phyloP scores from a whole-genome alignment of 2,113 vertebrate genomes.

The Cranoglanis bouderius region DNA sequence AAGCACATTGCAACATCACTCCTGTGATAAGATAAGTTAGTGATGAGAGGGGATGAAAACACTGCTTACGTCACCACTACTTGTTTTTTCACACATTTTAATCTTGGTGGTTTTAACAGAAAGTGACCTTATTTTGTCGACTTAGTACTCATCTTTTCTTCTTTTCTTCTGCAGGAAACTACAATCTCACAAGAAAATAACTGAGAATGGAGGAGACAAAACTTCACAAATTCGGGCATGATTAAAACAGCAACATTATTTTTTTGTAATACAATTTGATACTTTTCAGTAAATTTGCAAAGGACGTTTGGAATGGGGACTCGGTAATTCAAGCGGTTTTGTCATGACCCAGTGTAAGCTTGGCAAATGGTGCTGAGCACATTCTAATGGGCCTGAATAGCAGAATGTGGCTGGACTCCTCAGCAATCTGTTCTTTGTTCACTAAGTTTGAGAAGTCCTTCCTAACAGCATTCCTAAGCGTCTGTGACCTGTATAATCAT shows the following conservation, averaged over 20 bases:
- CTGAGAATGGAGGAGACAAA: constrained; percentile 64
- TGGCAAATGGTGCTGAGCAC: constrained; percentile 68
- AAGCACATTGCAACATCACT: constrained; percentile 66
- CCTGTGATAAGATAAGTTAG: constrained; percentile 69
- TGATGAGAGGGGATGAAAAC: constrained; percentile 30
- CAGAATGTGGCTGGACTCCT: constrained; percentile 67
- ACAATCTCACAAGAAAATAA: constrained; percentile 88
- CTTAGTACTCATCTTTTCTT: not conserved
- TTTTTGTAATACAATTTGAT: constrained; percentile 48
- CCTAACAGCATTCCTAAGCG: constrained; percentile 74
- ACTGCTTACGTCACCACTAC: constrained; percentile 35
- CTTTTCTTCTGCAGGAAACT: constrained; percentile 71
- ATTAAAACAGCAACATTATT: constrained; percentile 45
- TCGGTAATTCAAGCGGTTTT: constrained; percentile 71
- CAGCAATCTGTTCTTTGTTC: constrained; percentile 74
- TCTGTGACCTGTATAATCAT: constrained; percentile 67
- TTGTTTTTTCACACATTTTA: not conserved
- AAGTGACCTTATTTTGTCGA: not conserved
- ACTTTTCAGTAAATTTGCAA: not conserved
- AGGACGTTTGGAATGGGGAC: constrained; percentile 61
- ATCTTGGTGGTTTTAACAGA: not conserved
- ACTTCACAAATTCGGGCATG: constrained; percentile 42
- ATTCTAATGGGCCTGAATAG: constrained; percentile 68
- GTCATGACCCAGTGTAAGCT: constrained; percentile 62
- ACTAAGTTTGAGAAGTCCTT: constrained; percentile 61